Base-by-base conservation (phyloP, 2,888 invertebrate genomes). In the Mythimna ferrago region DNA sequence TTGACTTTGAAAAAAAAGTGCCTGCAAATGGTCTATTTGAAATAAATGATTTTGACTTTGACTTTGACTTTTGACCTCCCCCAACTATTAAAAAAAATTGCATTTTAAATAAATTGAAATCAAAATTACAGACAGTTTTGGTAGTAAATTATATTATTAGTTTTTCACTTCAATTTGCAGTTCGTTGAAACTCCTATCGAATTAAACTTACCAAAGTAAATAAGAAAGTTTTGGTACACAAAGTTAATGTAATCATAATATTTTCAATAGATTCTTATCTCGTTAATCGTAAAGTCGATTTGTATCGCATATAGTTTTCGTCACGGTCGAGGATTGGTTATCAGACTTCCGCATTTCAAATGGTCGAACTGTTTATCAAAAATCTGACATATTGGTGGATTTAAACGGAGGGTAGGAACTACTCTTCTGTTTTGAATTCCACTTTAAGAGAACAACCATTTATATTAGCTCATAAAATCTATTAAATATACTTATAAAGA, bases 281-380 rank as follows among this genome's bases (percentile, higher is more conserved):
- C 35, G 0, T 0, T 53, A 19, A 19, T 26, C 7, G 19, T 14
- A 41, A 58, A 19, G 10, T 19, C 16, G 6, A 48, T 32, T 61
- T 14, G 19, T 32, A 26, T 41, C 26, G 21, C n/a, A 7, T 1
- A 6, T 57, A 16, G 21, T 58, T 6, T 26, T 56, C 11, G 1
- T 61, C 16, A 56, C 5, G n/a, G 51, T 75, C 54, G 61, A 61
- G 2, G 14, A 57, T 35, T 35, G 21, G 14, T 4, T 9, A 51
- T n/a, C 7, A 11, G 11, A 78, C 21, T 57, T 53, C 51, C 78
- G 44, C 11, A 32, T 65, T 44, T 53, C 1, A 56, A 70, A 58
- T 21, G 10, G 19, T 75, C 78, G 82, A 81, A 81, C 78, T 75
- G 74, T 66, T 19, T 64, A 83, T 56, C 71, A 63, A 21, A 38